Percentiles rank a stretch among this genome's conserved stretches.
These are phyloP conservation scores for Amiota minor DNA, from an alignment of 2,888 invertebrate species.

Conservation along the genomic window DNA sequence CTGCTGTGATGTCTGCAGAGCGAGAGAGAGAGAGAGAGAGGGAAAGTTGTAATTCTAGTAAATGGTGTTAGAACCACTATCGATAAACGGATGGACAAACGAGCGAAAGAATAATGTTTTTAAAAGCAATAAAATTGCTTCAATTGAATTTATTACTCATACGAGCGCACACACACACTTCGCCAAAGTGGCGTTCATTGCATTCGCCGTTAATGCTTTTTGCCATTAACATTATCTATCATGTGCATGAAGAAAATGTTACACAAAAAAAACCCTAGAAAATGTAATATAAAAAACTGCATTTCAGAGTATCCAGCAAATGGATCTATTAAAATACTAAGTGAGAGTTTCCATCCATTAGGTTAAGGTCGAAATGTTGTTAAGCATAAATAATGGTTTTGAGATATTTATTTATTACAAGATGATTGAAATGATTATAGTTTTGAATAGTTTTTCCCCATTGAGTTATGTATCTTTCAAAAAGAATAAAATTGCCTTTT, in stretches of 20 bases:
- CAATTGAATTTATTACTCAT: constrained; percentile 22
- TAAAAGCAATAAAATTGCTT: constrained; percentile 19
- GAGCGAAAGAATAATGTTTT: constrained; percentile 16
- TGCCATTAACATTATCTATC: constrained; percentile 11
- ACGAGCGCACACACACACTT: background rate
- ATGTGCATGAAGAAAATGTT: background rate
- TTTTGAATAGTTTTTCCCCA: background rate
- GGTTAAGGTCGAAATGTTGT: background rate
- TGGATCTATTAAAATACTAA: constrained; percentile 11
- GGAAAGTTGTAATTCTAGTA: too few relatives aligned
- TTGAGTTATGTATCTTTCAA: too few relatives aligned
- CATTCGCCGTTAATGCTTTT: constrained; percentile 21
- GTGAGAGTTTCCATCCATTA: background rate
- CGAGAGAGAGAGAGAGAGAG: too few relatives aligned
- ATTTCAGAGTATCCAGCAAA: constrained; percentile 10
- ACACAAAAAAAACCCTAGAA: background rate
- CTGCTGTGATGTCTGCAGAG: too few relatives aligned
- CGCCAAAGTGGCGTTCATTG: constrained; percentile 12
- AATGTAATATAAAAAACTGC: background rate
- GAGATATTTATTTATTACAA: too few relatives aligned
- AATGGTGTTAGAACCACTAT: background rate
- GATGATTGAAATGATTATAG: background rate
- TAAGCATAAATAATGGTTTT: too few relatives aligned
- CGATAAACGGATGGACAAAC: background rate
- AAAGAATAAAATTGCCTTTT: too few relatives aligned